Conservation (phyloP, 2,797 vertebrate species). For the Pipistrellus kuhlii region DNA sequence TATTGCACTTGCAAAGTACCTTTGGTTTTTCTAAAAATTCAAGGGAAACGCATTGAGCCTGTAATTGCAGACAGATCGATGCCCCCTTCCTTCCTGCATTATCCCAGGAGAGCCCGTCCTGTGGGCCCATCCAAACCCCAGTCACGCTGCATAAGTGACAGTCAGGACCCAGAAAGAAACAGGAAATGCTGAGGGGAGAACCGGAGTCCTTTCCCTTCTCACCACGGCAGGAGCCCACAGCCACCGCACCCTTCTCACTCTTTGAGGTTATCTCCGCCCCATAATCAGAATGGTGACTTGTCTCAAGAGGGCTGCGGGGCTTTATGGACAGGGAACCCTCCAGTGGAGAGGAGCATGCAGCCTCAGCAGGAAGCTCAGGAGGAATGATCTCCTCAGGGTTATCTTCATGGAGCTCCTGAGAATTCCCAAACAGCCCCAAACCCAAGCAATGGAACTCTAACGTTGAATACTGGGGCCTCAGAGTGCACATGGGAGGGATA, state of each 20-base stretch:
- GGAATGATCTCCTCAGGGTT: neutral
- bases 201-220: neutral
- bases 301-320: neutral
- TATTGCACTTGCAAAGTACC: slow-evolving; percentile 79
- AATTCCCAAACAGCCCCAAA: neutral
- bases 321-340: neutral
- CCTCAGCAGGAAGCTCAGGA: neutral
- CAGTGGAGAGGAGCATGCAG: neutral
- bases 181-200: neutral
- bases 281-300: neutral
- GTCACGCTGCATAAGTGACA: neutral
- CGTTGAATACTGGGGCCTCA: neutral
- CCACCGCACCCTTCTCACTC: neutral
- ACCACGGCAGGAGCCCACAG: neutral
- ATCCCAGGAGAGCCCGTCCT: slow-evolving; percentile 68
- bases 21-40: slow-evolving; percentile 81
- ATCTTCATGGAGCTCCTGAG: neutral
- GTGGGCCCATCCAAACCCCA: neutral
- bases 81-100: slow-evolving; percentile 70
- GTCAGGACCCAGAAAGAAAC: neutral
- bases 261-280: neutral
- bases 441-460: neutral
- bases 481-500: neutral
- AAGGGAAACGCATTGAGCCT: slow-evolving; percentile 78
- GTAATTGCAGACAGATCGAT: slow-evolving; percentile 77